Conservation (phyloP, 2,888 invertebrate genomes). For the Cerceris rybyensis region DNA sequence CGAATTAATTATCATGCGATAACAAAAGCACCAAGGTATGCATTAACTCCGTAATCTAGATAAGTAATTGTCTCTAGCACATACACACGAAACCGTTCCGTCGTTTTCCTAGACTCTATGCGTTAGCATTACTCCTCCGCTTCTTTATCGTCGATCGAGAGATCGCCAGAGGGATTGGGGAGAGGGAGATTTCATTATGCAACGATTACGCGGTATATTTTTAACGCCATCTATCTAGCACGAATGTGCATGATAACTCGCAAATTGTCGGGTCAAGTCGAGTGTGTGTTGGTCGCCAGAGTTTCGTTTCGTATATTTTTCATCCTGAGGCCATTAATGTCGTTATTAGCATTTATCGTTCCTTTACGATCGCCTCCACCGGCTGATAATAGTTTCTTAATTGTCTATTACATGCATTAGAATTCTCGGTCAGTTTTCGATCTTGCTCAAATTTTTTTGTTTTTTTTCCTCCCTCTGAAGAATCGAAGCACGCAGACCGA, state of each 20-base stretch:
- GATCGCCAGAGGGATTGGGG: background rate
- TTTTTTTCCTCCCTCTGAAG: background rate
- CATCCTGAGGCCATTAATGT: background rate
- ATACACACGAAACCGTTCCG: background rate
- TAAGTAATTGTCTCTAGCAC: background rate
- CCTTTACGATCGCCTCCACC: background rate
- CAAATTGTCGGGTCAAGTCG: constrained; percentile 6
- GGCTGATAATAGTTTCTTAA: constrained; percentile 8
- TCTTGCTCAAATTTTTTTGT: background rate
- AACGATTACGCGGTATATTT: constrained; percentile 12
- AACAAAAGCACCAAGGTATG: background rate
- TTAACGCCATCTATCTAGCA: constrained; percentile 5
- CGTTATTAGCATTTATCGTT: background rate
- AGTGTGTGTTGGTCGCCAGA: background rate
- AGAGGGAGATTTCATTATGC: constrained; percentile 5
- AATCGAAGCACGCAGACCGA: background rate
- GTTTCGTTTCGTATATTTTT: background rate
- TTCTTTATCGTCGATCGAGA: background rate
- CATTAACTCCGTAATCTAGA: background rate
- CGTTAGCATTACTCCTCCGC: background rate
- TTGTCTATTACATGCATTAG: background rate
- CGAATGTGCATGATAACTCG: background rate
- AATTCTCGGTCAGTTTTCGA: background rate
- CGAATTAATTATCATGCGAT: constrained; percentile 13
- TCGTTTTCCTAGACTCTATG: background rate